Evolutionary conservation across 2,888 invertebrate species (phyloP).

Genomic region (Antheraea assamensis): DNA sequence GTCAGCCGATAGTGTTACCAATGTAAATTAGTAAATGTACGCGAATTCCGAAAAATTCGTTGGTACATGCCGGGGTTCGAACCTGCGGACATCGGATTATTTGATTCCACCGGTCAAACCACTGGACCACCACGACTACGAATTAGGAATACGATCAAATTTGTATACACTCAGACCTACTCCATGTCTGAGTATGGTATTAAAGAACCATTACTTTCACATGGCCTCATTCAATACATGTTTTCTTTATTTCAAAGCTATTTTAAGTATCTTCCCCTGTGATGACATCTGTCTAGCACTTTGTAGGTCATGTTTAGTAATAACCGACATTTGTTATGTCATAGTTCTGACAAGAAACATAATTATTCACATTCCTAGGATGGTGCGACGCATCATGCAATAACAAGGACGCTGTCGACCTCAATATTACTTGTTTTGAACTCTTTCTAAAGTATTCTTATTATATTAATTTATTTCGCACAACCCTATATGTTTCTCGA

Average conservation of each 20-base stretch:
- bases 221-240: neutral
- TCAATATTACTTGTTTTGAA: neutral
- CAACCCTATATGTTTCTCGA: no score
- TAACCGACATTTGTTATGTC: neutral
- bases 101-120: no score
- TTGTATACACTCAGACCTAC: no score
- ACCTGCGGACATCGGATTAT: no score
- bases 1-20: no score
- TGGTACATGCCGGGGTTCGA: no score
- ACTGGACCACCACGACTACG: no score
- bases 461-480: neutral
- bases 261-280: neutral
- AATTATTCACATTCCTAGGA: conserved; percentile 8
- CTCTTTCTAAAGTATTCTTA: neutral
- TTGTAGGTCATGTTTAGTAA: neutral
- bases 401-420: neutral
- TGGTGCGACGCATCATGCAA: conserved; percentile 2
- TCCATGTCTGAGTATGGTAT: no score
- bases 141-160: no score
- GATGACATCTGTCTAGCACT: neutral
- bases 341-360: conserved; percentile 8
- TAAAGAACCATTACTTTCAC: no score
- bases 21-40: no score
- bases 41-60: no score
- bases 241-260: neutral